These are phyloP conservation scores for Anoncus sp. DNA, from an alignment of 2,888 invertebrate genomes.

Conservation along the genomic window DNA sequence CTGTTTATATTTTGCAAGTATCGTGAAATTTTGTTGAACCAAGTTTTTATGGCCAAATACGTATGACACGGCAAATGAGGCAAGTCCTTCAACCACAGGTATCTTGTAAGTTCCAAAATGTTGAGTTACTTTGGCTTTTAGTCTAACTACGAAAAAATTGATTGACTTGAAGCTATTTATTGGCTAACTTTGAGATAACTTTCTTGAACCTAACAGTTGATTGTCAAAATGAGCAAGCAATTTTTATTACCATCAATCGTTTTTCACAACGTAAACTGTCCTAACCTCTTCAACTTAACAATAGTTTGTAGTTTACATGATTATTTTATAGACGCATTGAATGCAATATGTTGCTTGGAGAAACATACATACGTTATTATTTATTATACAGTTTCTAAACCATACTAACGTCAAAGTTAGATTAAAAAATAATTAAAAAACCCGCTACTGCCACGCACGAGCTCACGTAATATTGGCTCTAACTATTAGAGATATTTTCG, in stretches of 20 bases:
- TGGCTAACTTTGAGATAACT: no score
- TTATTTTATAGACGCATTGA: neutral
- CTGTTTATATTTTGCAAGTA: neutral
- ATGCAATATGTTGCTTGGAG: neutral
- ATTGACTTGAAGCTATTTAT: no score
- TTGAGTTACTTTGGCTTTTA: no score
- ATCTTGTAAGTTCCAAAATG: no score
- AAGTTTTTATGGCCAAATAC: neutral
- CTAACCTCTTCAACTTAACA: neutral
- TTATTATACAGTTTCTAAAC: neutral
- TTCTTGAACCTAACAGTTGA: neutral
- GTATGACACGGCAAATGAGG: neutral
- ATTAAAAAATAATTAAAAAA: conserved; percentile 11
- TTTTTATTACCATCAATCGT: neutral
- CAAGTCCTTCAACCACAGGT: neutral
- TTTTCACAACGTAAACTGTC: neutral
- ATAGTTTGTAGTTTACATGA: neutral
- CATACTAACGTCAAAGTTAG: neutral
- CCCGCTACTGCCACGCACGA: neutral
- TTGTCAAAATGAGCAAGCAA: neutral
- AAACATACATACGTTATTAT: neutral
- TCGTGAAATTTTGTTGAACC: neutral
- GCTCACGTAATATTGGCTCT: conserved; percentile 8
- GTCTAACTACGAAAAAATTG: no score
- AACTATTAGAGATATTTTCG: neutral